These are phyloP conservation scores for Tangara arthus DNA, from an alignment of 2,797 vertebrate species.

Conservation along the genomic window DNA sequence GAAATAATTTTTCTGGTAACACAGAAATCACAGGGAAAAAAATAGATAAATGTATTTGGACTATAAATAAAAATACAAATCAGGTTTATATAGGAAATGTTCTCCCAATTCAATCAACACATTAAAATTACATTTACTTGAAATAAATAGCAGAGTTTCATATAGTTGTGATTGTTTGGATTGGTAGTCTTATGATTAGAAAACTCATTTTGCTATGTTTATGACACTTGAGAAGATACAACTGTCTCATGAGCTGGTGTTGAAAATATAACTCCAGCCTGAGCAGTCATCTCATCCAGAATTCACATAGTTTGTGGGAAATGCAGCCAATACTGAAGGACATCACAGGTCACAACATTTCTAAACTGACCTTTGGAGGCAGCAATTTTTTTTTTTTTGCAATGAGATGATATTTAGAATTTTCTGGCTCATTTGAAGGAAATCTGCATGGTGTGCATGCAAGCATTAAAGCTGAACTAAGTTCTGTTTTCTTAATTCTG, in stretches of 20 bases:
- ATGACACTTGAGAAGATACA: neutral
- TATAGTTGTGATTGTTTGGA: neutral
- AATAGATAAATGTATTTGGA: conserved; percentile 80
- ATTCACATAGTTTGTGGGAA: neutral
- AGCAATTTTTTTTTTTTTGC: neutral
- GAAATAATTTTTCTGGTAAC: conserved; percentile 85
- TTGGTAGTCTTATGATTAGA: neutral
- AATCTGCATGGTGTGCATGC: neutral
- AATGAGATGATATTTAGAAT: conserved; percentile 23
- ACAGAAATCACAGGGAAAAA: conserved; percentile 85
- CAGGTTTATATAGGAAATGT: neutral
- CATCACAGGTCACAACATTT: conserved; percentile 36
- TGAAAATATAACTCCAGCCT: neutral
- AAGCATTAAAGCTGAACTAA: conserved; percentile 14
- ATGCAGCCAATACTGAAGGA: conserved; percentile 10
- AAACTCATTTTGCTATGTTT: conserved; percentile 1
- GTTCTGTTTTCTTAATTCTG: conserved; percentile 13
- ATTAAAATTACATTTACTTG: neutral
- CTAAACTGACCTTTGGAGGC: conserved; percentile 21
- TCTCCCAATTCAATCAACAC: neutral
- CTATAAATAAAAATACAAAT: conserved; percentile 36
- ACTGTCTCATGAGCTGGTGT: neutral
- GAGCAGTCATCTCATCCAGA: neutral
- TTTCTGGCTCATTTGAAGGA: conserved; percentile 27
- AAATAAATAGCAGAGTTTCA: neutral